Conservation (phyloP, 2,113 vertebrate genomes). For the Burhinus oedicnemus region DNA sequence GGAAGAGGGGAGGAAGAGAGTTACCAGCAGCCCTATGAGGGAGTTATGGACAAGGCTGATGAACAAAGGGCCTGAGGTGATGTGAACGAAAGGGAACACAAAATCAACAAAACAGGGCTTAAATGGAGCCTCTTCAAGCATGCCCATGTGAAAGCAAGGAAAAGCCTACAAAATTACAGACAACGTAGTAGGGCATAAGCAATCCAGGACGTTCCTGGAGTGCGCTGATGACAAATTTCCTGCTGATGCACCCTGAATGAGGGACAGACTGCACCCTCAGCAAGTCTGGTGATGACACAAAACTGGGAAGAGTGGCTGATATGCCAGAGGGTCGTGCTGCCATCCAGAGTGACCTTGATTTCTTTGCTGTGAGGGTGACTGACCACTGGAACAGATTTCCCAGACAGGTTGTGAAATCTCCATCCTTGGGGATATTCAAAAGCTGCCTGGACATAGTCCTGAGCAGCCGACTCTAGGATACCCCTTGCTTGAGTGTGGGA, state of each 20-base stretch:
- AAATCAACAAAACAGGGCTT: not conserved
- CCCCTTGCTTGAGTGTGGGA: not conserved
- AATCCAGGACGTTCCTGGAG: not conserved
- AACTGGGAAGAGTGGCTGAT: not conserved
- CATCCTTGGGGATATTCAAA: not conserved
- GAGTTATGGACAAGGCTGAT: no score
- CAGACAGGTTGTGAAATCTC: not conserved
- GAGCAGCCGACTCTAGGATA: not conserved
- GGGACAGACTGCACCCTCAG: fast-evolving
- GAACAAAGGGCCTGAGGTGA: not conserved
- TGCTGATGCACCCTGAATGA: not conserved
- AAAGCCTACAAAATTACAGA: not conserved
- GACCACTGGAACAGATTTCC: not conserved
- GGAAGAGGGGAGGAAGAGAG: not conserved
- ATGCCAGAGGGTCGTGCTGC: not conserved
- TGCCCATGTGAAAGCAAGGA: fast-evolving
- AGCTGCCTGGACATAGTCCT: not conserved
- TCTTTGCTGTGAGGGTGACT: not conserved
- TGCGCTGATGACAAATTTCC: not conserved
- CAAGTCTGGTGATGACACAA: not conserved
- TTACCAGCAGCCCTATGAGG: not conserved
- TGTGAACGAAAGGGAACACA: not conserved
- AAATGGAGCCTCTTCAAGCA: not conserved
- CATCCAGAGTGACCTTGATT: not conserved
- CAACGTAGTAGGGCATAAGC: fast-evolving